Base-by-base conservation (phyloP, 2,888 invertebrate species). In the Lordiphosa fenestrarum region DNA sequence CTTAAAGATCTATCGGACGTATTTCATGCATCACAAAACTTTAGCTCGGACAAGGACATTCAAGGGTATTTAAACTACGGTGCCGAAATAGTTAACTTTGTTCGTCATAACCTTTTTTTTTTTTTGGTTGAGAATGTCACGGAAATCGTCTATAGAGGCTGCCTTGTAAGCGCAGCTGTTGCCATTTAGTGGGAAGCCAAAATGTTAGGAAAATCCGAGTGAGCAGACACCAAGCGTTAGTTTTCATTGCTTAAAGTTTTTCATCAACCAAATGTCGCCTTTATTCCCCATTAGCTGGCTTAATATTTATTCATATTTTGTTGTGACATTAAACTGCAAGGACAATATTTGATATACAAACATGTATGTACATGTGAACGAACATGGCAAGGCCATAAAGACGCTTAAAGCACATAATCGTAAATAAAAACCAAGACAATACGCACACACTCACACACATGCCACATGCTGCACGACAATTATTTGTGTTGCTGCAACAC, bases 381-480 rank as follows among this genome's bases (percentile, higher is more conserved):
- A 25, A 25, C 53, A 58, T 62, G 48, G 58, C 57, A 55, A 48
- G 58, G 62, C 53, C 53, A 75, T 73, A 73, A 73, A 73, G 73
- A 70, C 65, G 30, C 44, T 30, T 15, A 60, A 52, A 52, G 51
- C 57, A 70, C 66, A 82, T 67, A 77, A 68, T 67, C 80, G 65
- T 75, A 84, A 84, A 80, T 82, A 80, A 80, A 69, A 68, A 54
- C 62, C 56, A 69, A 40, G 42, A 13, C 57, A 65, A 63, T 39
- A 40, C 37, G 56, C 40, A 13, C 40, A 44, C 44, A 55, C 49
- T 35, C 49, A 48, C 30, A 51, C 13, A 49, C 56, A 47, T 51
- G 83, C 75, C 83, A 84, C 80, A 80, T 80, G 83, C 80, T 84
- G 83, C 67, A 73, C 69, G 80, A 84, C 80, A 80, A 80, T 80